Percentiles rank a stretch among this genome's conserved stretches.
phyloP scores from a whole-genome alignment of 2,113 vertebrate genomes.

The Macrotis lagotis region DNA sequence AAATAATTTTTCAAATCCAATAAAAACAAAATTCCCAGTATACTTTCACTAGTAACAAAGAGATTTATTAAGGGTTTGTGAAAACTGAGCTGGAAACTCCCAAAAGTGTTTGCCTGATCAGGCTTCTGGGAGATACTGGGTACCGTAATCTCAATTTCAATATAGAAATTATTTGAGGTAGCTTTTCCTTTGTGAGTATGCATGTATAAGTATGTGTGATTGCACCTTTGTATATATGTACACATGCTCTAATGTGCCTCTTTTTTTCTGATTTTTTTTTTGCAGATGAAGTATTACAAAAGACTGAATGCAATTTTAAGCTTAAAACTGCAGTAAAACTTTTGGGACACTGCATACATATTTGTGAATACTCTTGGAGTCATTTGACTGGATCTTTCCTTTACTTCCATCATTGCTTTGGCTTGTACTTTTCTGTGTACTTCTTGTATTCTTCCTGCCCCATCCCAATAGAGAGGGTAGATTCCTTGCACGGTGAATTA shows the following conservation, averaged over 20 bases:
- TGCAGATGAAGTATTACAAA: background rate
- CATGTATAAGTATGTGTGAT: background rate
- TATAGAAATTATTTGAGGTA: background rate
- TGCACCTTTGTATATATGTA: background rate
- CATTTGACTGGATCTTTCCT: background rate
- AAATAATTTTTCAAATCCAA: conserved; percentile 38
- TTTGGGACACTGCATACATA: background rate
- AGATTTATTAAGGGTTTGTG: background rate
- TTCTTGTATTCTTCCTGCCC: background rate
- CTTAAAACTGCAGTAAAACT: background rate
- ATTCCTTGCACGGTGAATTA: background rate
- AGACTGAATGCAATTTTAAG: background rate
- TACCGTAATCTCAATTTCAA: background rate
- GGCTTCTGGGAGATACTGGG: background rate
- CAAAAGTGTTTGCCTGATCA: background rate
- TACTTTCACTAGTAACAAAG: background rate
- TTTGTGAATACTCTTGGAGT: background rate
- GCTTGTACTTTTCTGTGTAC: background rate
- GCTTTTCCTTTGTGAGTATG: background rate
- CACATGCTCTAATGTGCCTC: background rate
- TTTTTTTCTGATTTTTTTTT: background rate
- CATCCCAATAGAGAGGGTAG: background rate
- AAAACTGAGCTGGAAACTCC: background rate
- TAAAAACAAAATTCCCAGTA: background rate
- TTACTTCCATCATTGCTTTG: background rate